phyloP scores from a whole-genome alignment of 2,113 vertebrate species.

The Caracal caracal region DNA sequence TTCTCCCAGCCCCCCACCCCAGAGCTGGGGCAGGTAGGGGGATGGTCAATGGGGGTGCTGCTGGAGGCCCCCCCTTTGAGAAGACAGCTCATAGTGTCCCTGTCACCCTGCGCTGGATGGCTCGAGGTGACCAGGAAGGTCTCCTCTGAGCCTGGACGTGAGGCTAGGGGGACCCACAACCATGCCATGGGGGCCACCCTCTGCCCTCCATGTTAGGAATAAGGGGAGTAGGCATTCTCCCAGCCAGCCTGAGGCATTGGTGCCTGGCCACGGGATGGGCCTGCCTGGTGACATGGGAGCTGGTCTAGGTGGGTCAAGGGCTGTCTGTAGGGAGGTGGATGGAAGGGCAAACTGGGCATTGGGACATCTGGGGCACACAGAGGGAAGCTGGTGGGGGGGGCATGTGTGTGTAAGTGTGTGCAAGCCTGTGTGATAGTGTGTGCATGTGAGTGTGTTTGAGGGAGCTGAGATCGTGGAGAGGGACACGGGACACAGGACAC shows the following conservation, averaged over 20 bases:
- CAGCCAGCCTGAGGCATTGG: not conserved
- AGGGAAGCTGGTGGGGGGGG: not conserved
- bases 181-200: too few relatives aligned
- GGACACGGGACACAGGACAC: not conserved
- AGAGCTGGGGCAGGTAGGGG: not conserved
- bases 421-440: not conserved
- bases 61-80: not conserved
- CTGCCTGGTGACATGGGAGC: not conserved
- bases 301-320: too few relatives aligned
- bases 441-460: not conserved
- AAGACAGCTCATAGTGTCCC: not conserved
- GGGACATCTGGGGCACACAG: not conserved
- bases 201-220: not conserved
- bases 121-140: not conserved
- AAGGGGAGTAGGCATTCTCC: not conserved
- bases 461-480: not conserved
- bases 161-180: not conserved
- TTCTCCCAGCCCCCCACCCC: too few relatives aligned
- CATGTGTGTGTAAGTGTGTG: accelerated
- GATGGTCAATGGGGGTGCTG: not conserved
- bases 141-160: not conserved
- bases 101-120: not conserved
- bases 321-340: not conserved
- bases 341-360: not conserved
- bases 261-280: too few relatives aligned